Evolutionary conservation across 1,140 invertebrate genomes (phyloP).

Genomic region (Eriosoma lanigerum): DNA sequence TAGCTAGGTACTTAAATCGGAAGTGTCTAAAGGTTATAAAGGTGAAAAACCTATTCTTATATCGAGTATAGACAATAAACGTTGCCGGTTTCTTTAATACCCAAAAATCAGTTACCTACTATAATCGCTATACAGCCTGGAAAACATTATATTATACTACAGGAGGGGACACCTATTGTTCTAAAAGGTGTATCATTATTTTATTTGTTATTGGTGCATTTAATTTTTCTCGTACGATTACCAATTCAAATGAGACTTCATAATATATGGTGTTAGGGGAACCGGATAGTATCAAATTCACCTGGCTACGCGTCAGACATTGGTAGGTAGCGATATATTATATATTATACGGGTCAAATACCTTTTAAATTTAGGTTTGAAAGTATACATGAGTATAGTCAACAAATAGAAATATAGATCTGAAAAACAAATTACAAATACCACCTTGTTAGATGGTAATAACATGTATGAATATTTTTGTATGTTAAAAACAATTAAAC

Average conservation of each 20-base stretch:
- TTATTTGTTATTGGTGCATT: conserved; percentile 14
- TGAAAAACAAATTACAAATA: not conserved
- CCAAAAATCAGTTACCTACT: conserved; percentile 21
- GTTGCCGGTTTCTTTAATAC: not conserved
- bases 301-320: conserved; percentile 18
- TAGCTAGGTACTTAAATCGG: conserved; percentile 14
- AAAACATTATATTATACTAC: conserved; percentile 12
- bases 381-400: not conserved
- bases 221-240: conserved; percentile 25
- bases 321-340: not conserved
- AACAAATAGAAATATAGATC: not conserved
- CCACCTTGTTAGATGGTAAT: too few relatives aligned
- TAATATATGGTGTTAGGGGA: conserved; percentile 7
- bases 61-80: not conserved
- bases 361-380: conserved; percentile 9
- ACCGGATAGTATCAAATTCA: conserved; percentile 31
- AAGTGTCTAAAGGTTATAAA: conserved; percentile 22
- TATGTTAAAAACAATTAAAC: too few relatives aligned
- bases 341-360: conserved; percentile 11
- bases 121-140: conserved; percentile 19
- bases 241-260: conserved; percentile 46
- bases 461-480: too few relatives aligned
- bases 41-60: conserved; percentile 14
- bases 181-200: conserved; percentile 23
- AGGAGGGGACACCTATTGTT: conserved; percentile 30